Base-by-base conservation (phyloP, 2,113 vertebrate species). In the Scalopus aquaticus region DNA sequence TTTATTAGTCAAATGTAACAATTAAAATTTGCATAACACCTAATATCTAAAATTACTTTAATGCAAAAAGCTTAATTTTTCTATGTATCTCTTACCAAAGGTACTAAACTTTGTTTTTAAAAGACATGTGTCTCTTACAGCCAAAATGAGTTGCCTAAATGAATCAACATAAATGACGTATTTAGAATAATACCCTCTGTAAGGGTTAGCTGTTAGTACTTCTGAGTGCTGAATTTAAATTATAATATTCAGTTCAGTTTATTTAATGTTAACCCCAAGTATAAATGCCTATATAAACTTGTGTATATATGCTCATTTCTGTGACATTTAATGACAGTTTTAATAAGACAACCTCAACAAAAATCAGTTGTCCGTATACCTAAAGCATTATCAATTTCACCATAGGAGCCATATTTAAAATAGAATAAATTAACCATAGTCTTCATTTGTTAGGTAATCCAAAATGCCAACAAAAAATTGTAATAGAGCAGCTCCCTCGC, bases 221-320 rank as follows among this genome's bases (percentile, higher is more conserved):
- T 96, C 87, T 84, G 95, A 90, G 97, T 58, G 97, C 76, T 86
- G 20, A 82, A 97, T 94, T 97, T 95, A 96, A 96, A 95, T 89
- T 96, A 46, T 67, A 90, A 70, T 92, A 90, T 78, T n/a, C 24
- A 94, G 80, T 86, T 97, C 64, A 93, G 49, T 91, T 96, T 35
- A 35, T 12, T 8, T 51, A 12, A 79, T 96, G 13, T 78, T 95
- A 96, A 82, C 7, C 24, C 54, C 79, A 93, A 88, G 90, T 42
- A 95, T 72, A 35, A 95, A 32, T 39, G 83, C 9, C 65, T 42
- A 49, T 1, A 51, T 3, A 76, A 7, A 39, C 4, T 2, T 5
- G 28, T 2, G 16, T 28, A 19, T 19, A 15, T 70, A 20, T 35
- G 15, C 3, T 94, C 51, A 88, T 80, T 96, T 76, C 83, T 92